phyloP scores from a whole-genome alignment of 2,113 vertebrate genomes.

The Gopherus flavomarginatus region DNA sequence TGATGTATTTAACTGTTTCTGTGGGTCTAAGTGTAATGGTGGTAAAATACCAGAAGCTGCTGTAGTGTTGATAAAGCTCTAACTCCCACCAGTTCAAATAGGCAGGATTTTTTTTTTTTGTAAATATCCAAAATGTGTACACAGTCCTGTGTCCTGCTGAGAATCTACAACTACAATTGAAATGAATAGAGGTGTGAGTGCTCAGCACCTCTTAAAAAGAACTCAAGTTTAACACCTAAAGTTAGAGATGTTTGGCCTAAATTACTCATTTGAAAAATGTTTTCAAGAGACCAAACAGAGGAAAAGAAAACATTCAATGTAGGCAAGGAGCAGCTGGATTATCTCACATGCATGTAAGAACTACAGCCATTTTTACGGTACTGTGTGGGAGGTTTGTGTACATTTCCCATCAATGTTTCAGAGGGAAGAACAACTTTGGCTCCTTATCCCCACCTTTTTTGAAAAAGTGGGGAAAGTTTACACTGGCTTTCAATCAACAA shows the following conservation, averaged over 20 bases:
- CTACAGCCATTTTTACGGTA: constrained; percentile 26
- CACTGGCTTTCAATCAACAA: neutral
- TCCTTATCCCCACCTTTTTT: neutral
- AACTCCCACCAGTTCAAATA: neutral
- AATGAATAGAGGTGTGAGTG: neutral
- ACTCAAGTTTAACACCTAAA: neutral
- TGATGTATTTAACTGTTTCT: neutral
- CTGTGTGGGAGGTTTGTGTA: constrained; percentile 23
- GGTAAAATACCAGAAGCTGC: neutral
- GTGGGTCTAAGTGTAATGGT: neutral
- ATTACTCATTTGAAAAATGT: constrained; percentile 1
- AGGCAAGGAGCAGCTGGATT: constrained; percentile 57
- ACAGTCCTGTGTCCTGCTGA: neutral
- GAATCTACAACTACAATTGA: neutral
- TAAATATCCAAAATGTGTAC: neutral
- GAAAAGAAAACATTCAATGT: neutral
- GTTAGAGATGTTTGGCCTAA: neutral
- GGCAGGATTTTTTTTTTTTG: neutral
- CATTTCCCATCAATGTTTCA: neutral
- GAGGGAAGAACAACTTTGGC: constrained; percentile 11
- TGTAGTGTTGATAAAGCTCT: neutral
- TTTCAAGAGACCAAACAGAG: constrained; percentile 7
- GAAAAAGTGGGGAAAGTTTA: neutral
- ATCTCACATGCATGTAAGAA: constrained; percentile 39
- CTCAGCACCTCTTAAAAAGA: neutral